Conservation (phyloP, 2,797 vertebrate genomes). For the Microhierax caerulescens region DNA sequence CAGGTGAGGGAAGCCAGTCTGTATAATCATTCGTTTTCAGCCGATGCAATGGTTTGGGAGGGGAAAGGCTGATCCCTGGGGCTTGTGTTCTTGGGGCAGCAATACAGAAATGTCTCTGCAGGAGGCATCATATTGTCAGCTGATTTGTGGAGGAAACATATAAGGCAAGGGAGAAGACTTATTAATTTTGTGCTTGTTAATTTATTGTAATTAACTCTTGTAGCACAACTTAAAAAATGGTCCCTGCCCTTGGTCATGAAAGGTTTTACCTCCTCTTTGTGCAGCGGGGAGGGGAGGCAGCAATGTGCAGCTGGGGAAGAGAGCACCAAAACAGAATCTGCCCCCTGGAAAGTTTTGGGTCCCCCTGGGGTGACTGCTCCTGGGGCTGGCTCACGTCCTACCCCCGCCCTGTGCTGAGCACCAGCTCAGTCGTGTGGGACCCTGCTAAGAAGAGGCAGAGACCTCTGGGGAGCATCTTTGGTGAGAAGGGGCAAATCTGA, state of each 20-base stretch:
- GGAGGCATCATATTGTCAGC: rapidly evolving
- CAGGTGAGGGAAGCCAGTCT: not conserved
- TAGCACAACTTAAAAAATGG: not conserved
- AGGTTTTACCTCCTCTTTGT: not conserved
- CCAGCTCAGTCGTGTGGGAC: not conserved
- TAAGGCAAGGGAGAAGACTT: not conserved
- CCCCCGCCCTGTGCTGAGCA: not conserved
- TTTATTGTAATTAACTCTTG: not conserved
- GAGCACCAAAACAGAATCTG: not conserved
- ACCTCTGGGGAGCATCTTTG: not conserved
- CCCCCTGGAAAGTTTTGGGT: not conserved
- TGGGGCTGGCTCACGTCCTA: not conserved
- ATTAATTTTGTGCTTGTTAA: not conserved
- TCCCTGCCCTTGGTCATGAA: no score
- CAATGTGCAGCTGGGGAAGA: not conserved
- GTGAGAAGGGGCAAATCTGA: not conserved
- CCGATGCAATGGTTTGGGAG: not conserved
- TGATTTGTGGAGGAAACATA: not conserved
- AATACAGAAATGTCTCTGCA: not conserved
- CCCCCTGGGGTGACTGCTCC: no score
- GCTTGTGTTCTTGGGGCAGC: not conserved
- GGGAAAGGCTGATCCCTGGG: not conserved
- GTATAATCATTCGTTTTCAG: not conserved
- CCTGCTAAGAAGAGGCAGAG: not conserved
- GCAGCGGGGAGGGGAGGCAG: no score